phyloP scores from a whole-genome alignment of 2,113 vertebrate genomes.

The Gallinago paraguaiae region DNA sequence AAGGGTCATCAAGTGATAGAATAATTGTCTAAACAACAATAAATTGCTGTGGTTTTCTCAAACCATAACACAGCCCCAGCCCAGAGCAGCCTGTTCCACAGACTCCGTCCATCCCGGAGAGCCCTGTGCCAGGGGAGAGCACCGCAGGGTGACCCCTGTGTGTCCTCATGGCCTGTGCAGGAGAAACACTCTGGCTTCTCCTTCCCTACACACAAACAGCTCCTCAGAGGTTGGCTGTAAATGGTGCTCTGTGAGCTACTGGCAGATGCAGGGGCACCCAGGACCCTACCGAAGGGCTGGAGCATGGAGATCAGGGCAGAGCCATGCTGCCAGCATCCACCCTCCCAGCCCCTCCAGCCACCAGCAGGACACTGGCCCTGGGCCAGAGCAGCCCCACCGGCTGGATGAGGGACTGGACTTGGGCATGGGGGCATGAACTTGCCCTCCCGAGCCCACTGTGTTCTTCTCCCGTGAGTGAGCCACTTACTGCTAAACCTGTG shows the following conservation, averaged over 20 bases:
- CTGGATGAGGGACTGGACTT: too few species aligned
- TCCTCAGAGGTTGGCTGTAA: not conserved
- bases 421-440: not conserved
- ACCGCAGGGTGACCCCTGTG: fast-evolving
- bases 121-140: not conserved
- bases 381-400: not conserved
- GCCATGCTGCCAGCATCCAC: not conserved
- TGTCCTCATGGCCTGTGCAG: fast-evolving
- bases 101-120: not conserved
- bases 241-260: not conserved
- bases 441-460: fast-evolving
- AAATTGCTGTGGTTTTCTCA: not conserved
- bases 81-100: fast-evolving
- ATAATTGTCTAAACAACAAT: not conserved
- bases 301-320: not conserved
- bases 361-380: not conserved
- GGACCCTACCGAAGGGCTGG: not conserved
- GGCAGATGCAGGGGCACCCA: not conserved
- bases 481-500: not conserved
- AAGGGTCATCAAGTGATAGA: not conserved
- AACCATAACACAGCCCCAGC: not conserved
- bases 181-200: not conserved
- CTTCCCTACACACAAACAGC: not conserved
- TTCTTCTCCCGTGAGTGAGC: not conserved
- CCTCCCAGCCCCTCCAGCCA: not conserved